Conservation (phyloP, 2,797 vertebrate genomes). For the Mergus octosetaceus region DNA sequence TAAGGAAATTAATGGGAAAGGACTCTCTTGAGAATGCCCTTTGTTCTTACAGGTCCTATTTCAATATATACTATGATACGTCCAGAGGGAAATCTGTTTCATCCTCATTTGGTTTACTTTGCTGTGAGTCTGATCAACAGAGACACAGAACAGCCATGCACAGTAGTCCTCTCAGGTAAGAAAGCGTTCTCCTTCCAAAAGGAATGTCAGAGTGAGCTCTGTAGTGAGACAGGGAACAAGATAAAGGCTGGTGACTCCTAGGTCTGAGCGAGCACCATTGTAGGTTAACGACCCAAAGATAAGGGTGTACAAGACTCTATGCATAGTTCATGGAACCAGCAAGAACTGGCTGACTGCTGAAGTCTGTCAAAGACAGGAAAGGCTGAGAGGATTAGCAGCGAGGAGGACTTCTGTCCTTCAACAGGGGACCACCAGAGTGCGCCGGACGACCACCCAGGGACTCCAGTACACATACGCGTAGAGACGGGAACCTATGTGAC, state of each 20-base stretch:
- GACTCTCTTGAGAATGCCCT: not conserved
- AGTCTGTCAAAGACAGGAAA: not conserved
- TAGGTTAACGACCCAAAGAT: too few relatives aligned
- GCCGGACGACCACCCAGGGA: too few relatives aligned
- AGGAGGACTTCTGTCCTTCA: too few relatives aligned
- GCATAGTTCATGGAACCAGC: too few relatives aligned
- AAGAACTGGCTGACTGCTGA: too few relatives aligned
- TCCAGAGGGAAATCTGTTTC: not conserved
- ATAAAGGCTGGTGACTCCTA: not conserved
- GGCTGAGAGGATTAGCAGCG: too few relatives aligned
- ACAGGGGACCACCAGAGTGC: too few relatives aligned
- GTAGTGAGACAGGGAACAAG: not conserved
- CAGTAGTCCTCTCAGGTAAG: not conserved
- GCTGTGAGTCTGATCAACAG: not conserved
- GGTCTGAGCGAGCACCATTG: not conserved
- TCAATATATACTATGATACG: accelerated
- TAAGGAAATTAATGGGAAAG: not conserved
- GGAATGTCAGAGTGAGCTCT: not conserved
- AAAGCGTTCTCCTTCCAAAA: not conserved
- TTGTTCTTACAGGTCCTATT: not conserved
- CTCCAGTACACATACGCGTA: too few relatives aligned
- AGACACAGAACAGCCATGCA: not conserved
- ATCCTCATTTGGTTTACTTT: not conserved
- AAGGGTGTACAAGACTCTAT: too few relatives aligned
- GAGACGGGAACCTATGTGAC: too few relatives aligned